Evolutionary conservation across 2,113 vertebrate species (phyloP).

Genomic region (Salvelinus namaycush): DNA sequence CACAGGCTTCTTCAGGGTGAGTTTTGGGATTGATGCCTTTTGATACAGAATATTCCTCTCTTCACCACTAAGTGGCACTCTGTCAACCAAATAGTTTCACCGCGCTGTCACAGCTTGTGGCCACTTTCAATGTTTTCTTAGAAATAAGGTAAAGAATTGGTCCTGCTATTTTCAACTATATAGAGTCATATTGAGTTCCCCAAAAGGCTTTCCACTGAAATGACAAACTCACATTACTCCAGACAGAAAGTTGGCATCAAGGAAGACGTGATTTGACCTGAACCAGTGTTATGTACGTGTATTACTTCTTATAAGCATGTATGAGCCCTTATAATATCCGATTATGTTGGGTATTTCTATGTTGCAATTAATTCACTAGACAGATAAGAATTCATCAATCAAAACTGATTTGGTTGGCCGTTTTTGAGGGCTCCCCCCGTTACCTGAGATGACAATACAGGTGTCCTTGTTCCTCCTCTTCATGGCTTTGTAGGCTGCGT

Average conservation of each 20-base stretch:
- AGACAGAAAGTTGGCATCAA: neutral
- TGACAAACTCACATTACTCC: constrained; percentile 5
- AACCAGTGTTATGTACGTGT: constrained; percentile 1
- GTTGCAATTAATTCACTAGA: neutral
- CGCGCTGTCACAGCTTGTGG: constrained; percentile 33
- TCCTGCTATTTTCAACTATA: constrained; percentile 29
- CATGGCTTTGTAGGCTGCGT: constrained; percentile 98
- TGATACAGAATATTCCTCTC: constrained; percentile 23
- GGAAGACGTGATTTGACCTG: neutral
- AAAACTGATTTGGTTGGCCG: neutral
- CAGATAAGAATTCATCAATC: neutral
- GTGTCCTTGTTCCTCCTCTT: constrained; percentile 97
- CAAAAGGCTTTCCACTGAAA: constrained; percentile 16
- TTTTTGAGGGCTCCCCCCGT: constrained; percentile 6
- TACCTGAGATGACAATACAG: constrained; percentile 98
- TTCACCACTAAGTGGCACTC: constrained; percentile 66
- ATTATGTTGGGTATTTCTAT: too few species aligned
- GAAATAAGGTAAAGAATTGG: constrained; percentile 3
- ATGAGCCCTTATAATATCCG: too few species aligned
- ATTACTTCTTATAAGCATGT: neutral
- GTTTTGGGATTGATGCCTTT: neutral
- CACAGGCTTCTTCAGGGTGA: neutral
- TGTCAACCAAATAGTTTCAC: constrained; percentile 25
- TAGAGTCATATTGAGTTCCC: constrained; percentile 8
- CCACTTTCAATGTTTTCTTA: constrained; percentile 38